These are phyloP conservation scores for Molorchus minor DNA, from an alignment of 2,888 invertebrate genomes.

Conservation along the genomic window DNA sequence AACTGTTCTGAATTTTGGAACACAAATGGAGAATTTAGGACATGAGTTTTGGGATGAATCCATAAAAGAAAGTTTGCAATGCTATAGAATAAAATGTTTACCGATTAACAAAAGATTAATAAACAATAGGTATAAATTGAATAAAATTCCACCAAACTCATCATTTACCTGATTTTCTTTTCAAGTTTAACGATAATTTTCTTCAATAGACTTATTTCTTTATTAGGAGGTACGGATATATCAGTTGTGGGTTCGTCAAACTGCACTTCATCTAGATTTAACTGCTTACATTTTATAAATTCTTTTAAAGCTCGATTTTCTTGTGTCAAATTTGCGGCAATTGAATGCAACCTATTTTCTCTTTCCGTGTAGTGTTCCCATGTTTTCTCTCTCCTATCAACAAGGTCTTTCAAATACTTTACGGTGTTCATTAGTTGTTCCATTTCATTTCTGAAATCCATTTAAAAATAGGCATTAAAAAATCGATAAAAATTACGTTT, in stretches of 20 bases:
- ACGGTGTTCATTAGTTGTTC: conserved; percentile 49
- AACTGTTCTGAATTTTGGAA: too few species aligned
- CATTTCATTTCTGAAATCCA: conserved; percentile 46
- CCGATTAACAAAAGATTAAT: too few species aligned
- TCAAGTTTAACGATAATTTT: conserved; percentile 54
- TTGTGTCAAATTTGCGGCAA: conserved; percentile 44
- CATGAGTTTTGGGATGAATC: too few species aligned
- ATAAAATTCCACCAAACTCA: too few species aligned
- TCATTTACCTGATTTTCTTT: conserved; percentile 44
- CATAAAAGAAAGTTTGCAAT: too few species aligned
- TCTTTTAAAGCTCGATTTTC: conserved; percentile 44
- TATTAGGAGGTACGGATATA: conserved; percentile 25
- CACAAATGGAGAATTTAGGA: too few species aligned
- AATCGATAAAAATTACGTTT: not conserved
- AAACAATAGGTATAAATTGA: conserved; percentile 14
- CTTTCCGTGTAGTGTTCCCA: conserved; percentile 47
- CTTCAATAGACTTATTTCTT: conserved; percentile 46
- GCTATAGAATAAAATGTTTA: too few species aligned
- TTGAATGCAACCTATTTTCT: conserved; percentile 44
- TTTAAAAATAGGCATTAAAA: not conserved
- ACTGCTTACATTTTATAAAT: conserved; percentile 29
- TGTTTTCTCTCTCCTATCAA: conserved; percentile 48
- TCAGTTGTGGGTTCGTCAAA: conserved; percentile 25
- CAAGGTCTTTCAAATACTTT: conserved; percentile 49
- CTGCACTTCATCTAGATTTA: conserved; percentile 25